Conservation (phyloP, 2,113 vertebrate genomes). For the Heterotilapia buettikoferi region DNA sequence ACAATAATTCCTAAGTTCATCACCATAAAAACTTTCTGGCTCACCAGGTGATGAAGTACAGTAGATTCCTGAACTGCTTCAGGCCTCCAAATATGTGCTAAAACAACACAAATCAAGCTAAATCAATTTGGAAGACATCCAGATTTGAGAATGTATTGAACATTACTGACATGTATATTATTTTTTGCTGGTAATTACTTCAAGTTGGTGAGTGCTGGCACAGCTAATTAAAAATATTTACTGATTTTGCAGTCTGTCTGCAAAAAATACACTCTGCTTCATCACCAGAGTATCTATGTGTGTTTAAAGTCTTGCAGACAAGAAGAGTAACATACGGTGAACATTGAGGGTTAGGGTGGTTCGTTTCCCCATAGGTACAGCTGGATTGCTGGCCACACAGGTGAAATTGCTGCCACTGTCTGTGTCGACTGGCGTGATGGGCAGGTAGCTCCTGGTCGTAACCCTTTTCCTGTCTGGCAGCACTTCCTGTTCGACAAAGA, state of each 20-base stretch:
- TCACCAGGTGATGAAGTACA: not conserved
- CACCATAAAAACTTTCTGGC: not conserved
- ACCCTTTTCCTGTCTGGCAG: constrained; percentile 86
- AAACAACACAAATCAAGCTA: not conserved
- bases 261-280: not conserved
- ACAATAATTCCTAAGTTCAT: not conserved
- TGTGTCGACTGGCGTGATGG: constrained; percentile 81
- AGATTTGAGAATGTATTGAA: not conserved
- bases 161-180: not conserved
- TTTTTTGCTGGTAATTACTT: not conserved
- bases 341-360: constrained; percentile 84
- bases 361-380: constrained; percentile 82
- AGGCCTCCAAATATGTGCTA: not conserved
- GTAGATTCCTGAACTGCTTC: not conserved
- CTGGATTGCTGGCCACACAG: constrained; percentile 84
- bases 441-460: constrained; percentile 83
- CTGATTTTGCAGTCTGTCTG: not conserved
- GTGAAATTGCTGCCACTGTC: constrained; percentile 85
- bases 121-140: not conserved
- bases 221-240: not conserved
- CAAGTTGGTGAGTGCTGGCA: not conserved
- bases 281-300: not conserved
- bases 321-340: constrained; percentile 78
- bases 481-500: constrained; percentile 73
- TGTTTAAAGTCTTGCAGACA: not conserved